phyloP scores from a whole-genome alignment of 2,888 invertebrate genomes.

The Diadegma fenestrale region DNA sequence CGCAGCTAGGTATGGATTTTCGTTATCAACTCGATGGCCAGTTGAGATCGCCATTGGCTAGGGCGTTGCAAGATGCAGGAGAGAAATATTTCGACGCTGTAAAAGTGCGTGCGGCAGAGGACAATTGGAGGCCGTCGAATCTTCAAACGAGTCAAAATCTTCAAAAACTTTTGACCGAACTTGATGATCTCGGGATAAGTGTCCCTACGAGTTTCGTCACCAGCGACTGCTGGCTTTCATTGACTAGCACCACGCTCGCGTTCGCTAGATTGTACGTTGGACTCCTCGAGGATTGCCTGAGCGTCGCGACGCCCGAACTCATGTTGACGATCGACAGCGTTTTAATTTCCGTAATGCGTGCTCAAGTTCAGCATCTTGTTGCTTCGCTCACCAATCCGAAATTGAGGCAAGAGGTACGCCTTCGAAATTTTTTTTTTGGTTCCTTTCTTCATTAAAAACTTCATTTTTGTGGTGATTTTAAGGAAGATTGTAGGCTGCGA shows the following conservation, averaged over 20 bases:
- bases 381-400: slow-evolving; percentile 86
- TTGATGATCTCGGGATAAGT: slow-evolving; percentile 80
- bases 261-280: slow-evolving; percentile 92
- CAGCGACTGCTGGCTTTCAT: slow-evolving; percentile 90
- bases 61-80: slow-evolving; percentile 91
- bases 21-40: slow-evolving; percentile 96
- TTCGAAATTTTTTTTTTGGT: neutral
- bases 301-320: slow-evolving; percentile 91
- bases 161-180: slow-evolving; percentile 78
- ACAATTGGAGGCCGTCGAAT: slow-evolving; percentile 94
- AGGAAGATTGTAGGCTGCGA: too few species aligned
- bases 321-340: slow-evolving; percentile 91
- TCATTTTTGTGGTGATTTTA: too few species aligned
- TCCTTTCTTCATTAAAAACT: too few species aligned
- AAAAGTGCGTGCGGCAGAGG: slow-evolving; percentile 91
- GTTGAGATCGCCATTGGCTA: slow-evolving; percentile 91
- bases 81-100: slow-evolving; percentile 94
- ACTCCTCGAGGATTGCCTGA: slow-evolving; percentile 91
- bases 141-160: slow-evolving; percentile 88
- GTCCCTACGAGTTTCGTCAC: slow-evolving; percentile 77
- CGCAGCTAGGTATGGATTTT: slow-evolving; percentile 92
- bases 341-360: slow-evolving; percentile 90
- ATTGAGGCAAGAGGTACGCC: slow-evolving; percentile 86
- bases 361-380: slow-evolving; percentile 89
- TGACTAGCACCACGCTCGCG: slow-evolving; percentile 92